Evolutionary conservation across 2,113 vertebrate species (phyloP), one percentile per base, ranked within the genome.

Genomic region (Uria lomvia): DNA sequence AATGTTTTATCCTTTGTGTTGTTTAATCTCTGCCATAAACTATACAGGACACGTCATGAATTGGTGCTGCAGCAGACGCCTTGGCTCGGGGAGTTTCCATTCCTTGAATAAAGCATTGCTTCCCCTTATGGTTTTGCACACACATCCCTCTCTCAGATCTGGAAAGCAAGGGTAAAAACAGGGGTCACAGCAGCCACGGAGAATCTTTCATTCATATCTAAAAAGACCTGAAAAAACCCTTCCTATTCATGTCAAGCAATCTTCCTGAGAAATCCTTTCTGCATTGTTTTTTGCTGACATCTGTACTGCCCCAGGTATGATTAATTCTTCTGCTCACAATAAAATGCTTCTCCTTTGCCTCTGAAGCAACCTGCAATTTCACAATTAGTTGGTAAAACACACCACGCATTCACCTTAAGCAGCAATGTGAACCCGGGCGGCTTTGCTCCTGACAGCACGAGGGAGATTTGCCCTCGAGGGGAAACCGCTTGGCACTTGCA

Each of bases 261-360:
- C 92, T 93, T 92, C 95, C 94, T 92, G 94, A 96, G 96, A 97
- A 97, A 96, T 84, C 74, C 94, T 89, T 93, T 59, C 94, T 84
- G 85, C 92, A 94, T 95, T 98, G 96, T 97, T 86, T 91, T 95
- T 96, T 81, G 65, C 94, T 97, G 97, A 97, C 96, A 96, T 96
- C 94, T 96, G 92, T 86, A 90, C 86, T 96, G 96, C 96, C 96
- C 88, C 91, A 93, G 93, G 96, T 97, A 96, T 97, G 97, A 97
- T 97, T 97, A 93, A 97, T 97, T 96, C 86, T 76, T 50, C 71
- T 68, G 72, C 79, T 97, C 83, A 97, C 96, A 98, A 98, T 97
- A 92, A 97, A 97, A 95, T 56, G 88, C 91, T 97, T 96, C 96
- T 96, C 93, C 94, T 94, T 96, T 88, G 92, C 79, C 50, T 91